Percentiles rank a stretch among this genome's conserved stretches.
Conservation (phyloP, 2,113 vertebrate genomes). For the Plecturocebus donacophilus region DNA sequence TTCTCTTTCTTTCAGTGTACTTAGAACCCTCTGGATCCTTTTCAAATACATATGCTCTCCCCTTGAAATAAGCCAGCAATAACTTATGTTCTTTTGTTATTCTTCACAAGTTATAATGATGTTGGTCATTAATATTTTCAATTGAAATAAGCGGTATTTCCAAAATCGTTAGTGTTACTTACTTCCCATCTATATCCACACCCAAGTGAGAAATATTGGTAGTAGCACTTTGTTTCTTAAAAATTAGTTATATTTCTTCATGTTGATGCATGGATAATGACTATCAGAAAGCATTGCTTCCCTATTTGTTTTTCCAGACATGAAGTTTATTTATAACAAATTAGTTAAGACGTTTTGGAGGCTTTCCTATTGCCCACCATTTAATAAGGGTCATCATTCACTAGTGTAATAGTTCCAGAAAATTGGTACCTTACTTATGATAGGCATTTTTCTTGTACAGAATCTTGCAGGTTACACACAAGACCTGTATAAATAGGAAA, state of each 20-base stretch:
- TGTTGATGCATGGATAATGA: conserved; percentile 1
- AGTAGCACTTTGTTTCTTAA: conserved; percentile 8
- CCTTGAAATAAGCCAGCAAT: conserved; percentile 15
- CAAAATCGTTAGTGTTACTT: background rate
- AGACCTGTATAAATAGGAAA: background rate
- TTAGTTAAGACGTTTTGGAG: background rate
- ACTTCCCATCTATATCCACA: background rate
- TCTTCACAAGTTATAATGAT: conserved; percentile 22
- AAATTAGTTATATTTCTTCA: conserved; percentile 5
- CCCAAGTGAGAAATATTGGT: background rate
- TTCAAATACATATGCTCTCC: background rate
- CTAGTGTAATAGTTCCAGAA: background rate
- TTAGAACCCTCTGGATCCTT: background rate
- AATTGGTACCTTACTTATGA: background rate
- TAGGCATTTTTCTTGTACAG: conserved; percentile 29
- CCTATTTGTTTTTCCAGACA: conserved; percentile 2
- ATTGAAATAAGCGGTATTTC: background rate
- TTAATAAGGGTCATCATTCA: conserved; percentile 24
- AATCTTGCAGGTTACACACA: background rate
- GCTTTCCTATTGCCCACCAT: background rate
- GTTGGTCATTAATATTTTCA: conserved; percentile 16
- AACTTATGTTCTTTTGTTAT: conserved; percentile 2
- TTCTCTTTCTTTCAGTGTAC: background rate
- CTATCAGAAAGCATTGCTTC: background rate
- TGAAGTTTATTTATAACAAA: background rate